Percentiles rank a stretch among this genome's conserved stretches.
Evolutionary conservation across 2,888 invertebrate species (phyloP).

Genomic region (Bellardia bayeri): DNA sequence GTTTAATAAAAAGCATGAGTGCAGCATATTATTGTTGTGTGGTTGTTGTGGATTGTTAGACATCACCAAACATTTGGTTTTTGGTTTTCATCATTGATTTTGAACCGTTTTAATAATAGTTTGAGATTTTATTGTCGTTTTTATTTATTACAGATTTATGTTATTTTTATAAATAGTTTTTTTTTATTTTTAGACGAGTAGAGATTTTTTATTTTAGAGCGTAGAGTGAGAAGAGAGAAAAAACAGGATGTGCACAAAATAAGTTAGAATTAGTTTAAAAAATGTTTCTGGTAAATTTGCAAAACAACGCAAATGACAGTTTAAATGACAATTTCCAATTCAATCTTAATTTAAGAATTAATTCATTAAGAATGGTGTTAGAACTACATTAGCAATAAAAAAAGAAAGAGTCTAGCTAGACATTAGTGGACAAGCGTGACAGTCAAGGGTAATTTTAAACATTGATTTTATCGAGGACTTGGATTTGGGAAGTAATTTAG

Average conservation of each 20-base stretch:
- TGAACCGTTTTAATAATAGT: constrained; percentile 71
- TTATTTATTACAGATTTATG: constrained; percentile 51
- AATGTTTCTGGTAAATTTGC: constrained; percentile 71
- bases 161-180: constrained; percentile 19
- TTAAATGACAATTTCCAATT: constrained; percentile 71
- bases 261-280: constrained; percentile 82
- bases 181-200: constrained; percentile 60
- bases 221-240: constrained; percentile 81
- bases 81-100: constrained; percentile 67
- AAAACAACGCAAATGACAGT: constrained; percentile 67
- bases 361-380: constrained; percentile 56
- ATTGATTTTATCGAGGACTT: constrained; percentile 16
- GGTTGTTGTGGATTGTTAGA: constrained; percentile 45
- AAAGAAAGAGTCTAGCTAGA: constrained; percentile 13
- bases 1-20: constrained; percentile 44
- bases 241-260: constrained; percentile 84
- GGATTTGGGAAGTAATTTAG: background rate
- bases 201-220: constrained; percentile 69
- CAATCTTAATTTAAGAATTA: constrained; percentile 55
- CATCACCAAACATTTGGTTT: constrained; percentile 66
- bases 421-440: constrained; percentile 61
- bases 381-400: constrained; percentile 57
- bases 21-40: constrained; percentile 68
- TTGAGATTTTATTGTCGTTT: constrained; percentile 7
- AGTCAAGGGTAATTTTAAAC: constrained; percentile 1